Evolutionary conservation across 1,140 invertebrate species (phyloP), one percentile per base, ranked within the genome.

Genomic region (Cecropterus lyciades): DNA sequence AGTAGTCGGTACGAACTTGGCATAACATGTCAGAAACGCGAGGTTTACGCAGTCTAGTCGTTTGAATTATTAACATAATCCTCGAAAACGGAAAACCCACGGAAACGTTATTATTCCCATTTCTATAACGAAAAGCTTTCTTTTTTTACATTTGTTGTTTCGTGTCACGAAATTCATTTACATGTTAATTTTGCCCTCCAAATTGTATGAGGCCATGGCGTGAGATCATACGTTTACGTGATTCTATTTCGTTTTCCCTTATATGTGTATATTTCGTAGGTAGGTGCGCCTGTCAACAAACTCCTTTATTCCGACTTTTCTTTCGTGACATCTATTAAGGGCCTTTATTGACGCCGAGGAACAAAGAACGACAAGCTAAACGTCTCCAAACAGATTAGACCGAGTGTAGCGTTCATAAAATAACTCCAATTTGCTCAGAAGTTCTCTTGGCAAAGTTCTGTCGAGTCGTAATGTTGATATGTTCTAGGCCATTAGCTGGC

Each of bases 401-500:
- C 53, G 43, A 27, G 37, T 13, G 48, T 24, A 52, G 60, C 40
- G 49, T 63, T 63, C 60, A 63, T 63, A 63, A 63, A 52, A 63
- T 63, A 63, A 63, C 17, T 60, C 56, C 48, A 67, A 67, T 67
- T 67, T 60, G 40, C 40, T 33, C 27, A 24, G 27, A 33, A 55
- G 49, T 53, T 69, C 69, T 73, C 62, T 75, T 79, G 76, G 72
- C 79, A 73, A 66, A 57, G 49, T 78, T 66, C 69, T 63, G 69
- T 66, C 56, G 65, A 77, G 65, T 72, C 65, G 65, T 75, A 78
- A 78, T 56, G 64, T 64, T 77, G 68, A 76, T 79, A 70, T 75
- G 73, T 80, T 80, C 80, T 70, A 75, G 73, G 33, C 76, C 73
- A 83, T 83, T 80, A 72, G 72, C 67, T 75, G 79, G 72, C 77